Evolutionary conservation across 2,113 vertebrate species (phyloP).

Genomic region (Ploceus nigricollis): DNA sequence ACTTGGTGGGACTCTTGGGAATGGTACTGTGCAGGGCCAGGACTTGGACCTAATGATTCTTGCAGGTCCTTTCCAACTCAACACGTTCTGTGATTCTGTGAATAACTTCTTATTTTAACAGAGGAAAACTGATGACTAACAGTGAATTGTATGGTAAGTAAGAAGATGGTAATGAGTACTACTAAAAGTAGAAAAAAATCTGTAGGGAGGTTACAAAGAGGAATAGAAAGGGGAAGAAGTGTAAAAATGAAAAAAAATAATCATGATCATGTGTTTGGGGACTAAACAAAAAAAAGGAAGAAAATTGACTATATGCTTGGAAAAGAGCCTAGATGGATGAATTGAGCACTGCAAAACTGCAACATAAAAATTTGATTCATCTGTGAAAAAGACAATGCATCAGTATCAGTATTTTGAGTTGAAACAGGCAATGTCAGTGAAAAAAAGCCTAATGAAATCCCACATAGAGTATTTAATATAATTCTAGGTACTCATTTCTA

Average conservation of each 20-base stretch:
- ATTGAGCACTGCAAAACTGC: not conserved
- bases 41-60: too few species aligned
- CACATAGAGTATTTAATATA: not conserved
- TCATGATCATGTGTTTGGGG: not conserved
- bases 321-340: not conserved
- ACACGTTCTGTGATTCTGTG: not conserved
- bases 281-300: not conserved
- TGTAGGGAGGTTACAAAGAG: not conserved
- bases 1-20: not conserved
- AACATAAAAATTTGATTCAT: not conserved
- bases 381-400: not conserved
- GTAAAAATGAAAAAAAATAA: not conserved
- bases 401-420: not conserved
- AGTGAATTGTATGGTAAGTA: not conserved
- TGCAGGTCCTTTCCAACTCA: not conserved
- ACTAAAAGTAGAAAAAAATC: not conserved
- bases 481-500: not conserved
- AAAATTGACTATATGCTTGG: not conserved
- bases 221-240: not conserved
- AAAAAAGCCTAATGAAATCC: not conserved
- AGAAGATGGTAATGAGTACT: not conserved
- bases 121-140: not conserved
- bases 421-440: not conserved
- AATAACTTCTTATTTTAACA: not conserved
- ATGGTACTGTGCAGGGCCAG: not conserved